Evolutionary conservation across 1,140 invertebrate genomes (phyloP), one percentile per base, ranked within the genome.

Genomic region (Berghia stephanieae): DNA sequence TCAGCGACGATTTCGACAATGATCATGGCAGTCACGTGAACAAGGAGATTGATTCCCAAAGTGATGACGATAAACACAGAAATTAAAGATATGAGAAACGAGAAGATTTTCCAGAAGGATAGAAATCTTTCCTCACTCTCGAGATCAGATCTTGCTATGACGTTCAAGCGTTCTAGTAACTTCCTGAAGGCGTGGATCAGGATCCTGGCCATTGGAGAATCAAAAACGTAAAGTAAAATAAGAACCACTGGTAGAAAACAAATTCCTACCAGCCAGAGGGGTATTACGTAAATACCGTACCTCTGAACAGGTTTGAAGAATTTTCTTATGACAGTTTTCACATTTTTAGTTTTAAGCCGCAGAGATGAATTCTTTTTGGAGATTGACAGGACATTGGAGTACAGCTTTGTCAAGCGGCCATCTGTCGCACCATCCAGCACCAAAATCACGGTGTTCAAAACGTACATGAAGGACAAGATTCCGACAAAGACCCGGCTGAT

Each of bases 401-500:
- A 78, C 6, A 72, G 42, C 42, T 36, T 8, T 55, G 63, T 21
- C 31, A 78, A 63, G 71, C 74, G 73, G 8, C 46, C 36, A 63
- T 78, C 77, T 3, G 70, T 71, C 31, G 70, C 71, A 18, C 77
- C 77, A 71, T 78, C 77, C 13, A 68, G 27, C 43, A 74, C 63
- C 36, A 78, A 18, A 31, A 78, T 46, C 8, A 74, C 31, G 27
- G 52, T 21, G 77, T 78, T 55, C 24, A 78, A 10, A 24, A 78
- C 34, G 55, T 78, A 78, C 60, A 78, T 43, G 2, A 36, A 42
- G 13, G 40, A 27, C 24, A 78, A 36, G 6, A 74, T 2, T 3
- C 27, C 55, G 16, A 78, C 77, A 4, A 78, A 24, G 40, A 78
- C 77, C 43, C 68, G 73, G 27, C 77, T 63, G 46, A 74, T 27